Evolutionary conservation across 2,113 vertebrate genomes (phyloP).

Genomic region (Phylloscopus whistleri): DNA sequence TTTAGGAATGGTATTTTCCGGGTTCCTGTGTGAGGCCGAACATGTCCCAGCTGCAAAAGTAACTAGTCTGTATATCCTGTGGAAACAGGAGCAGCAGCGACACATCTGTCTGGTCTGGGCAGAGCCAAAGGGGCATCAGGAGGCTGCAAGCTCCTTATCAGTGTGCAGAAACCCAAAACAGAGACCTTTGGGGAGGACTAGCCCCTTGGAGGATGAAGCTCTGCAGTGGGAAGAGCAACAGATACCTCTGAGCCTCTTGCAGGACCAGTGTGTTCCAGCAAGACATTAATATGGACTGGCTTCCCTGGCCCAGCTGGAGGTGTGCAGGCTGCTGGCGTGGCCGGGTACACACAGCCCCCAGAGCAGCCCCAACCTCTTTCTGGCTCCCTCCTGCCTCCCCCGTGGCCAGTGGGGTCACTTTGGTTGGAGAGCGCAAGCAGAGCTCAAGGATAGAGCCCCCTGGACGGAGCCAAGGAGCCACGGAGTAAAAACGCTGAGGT

Average conservation of each 20-base stretch:
- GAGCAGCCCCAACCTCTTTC: background rate
- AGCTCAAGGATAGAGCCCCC: conserved; percentile 66
- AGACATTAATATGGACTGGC: background rate
- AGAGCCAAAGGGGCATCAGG: conserved; percentile 29
- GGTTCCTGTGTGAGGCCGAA: conserved; percentile 29
- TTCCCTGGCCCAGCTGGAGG: background rate
- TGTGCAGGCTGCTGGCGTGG: background rate
- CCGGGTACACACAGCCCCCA: rapidly evolving
- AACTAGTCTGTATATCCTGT: background rate
- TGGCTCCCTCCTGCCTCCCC: background rate
- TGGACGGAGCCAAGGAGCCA: conserved; percentile 63
- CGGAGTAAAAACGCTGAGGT: conserved; percentile 89
- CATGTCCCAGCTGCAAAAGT: conserved; percentile 57
- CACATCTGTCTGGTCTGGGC: conserved; percentile 44
- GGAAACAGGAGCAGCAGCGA: conserved; percentile 49
- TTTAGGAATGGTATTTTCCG: conserved; percentile 51
- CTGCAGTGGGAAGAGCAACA: background rate
- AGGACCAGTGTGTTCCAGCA: background rate
- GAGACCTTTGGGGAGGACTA: background rate
- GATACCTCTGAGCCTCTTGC: background rate
- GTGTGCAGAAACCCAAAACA: background rate
- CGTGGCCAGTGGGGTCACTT: conserved; percentile 41
- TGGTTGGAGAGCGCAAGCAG: conserved; percentile 10
- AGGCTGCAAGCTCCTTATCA: background rate
- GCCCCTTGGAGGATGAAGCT: background rate